phyloP scores from a whole-genome alignment of 2,797 vertebrate species.

The Macroramphosus scolopax region DNA sequence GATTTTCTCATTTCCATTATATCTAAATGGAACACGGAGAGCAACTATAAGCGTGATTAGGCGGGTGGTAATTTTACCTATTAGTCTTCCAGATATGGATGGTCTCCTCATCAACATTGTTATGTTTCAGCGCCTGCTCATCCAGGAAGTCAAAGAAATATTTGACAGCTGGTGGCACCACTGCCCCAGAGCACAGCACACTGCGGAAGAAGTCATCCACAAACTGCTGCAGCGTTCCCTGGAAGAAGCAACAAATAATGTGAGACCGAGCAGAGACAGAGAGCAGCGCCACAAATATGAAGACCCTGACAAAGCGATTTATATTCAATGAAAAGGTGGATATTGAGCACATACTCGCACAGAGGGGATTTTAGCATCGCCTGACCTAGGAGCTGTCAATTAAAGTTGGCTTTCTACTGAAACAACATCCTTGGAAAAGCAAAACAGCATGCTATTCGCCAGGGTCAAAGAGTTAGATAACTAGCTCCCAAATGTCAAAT shows the following conservation, averaged over 20 bases:
- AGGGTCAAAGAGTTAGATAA: constrained; percentile 1
- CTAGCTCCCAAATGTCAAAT: too few species aligned
- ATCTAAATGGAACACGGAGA: not conserved
- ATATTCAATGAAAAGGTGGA: constrained; percentile 2
- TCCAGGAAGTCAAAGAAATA: constrained; percentile 99
- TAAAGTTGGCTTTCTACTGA: too few species aligned
- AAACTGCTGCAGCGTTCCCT: constrained; percentile 98
- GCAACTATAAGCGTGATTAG: not conserved
- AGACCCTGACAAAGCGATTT: constrained; percentile 18
- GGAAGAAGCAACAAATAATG: constrained; percentile 42
- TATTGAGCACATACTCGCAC: constrained; percentile 6
- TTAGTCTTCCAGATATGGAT: constrained; percentile 99
- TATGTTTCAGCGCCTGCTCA: constrained; percentile 93
- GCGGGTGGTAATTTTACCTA: constrained; percentile 73
- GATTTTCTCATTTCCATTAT: not conserved
- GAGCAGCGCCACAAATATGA: constrained; percentile 19
- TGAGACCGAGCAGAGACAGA: constrained; percentile 34
- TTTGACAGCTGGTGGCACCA: constrained; percentile 94
- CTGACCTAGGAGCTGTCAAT: too few species aligned
- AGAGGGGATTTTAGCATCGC: too few species aligned
- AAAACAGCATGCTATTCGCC: constrained; percentile 10
- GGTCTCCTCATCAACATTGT: constrained; percentile 95
- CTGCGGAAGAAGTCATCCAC: constrained; percentile 98
- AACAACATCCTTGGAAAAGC: constrained; percentile 6
- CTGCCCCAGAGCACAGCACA: constrained; percentile 88